phyloP scores from a whole-genome alignment of 2,888 invertebrate genomes.

The Proisotoma minuta region DNA sequence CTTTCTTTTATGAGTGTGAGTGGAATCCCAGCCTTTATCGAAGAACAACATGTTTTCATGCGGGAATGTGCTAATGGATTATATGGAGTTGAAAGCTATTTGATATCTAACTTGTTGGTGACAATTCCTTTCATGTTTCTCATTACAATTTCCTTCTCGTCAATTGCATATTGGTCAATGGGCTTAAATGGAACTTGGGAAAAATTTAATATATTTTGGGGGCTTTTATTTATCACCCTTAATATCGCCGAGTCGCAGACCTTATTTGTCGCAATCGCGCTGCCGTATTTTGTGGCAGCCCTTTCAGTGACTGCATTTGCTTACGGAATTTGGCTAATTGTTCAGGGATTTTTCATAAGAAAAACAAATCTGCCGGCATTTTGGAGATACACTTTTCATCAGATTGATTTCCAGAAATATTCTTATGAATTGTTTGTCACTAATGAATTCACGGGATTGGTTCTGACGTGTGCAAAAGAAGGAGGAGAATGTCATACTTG shows the following conservation, averaged over 20 bases:
- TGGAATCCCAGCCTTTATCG: conserved; percentile 5
- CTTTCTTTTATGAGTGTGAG: conserved; percentile 7
- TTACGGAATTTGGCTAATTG: conserved; percentile 3
- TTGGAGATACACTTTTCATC: conserved; percentile 10
- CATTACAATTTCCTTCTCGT: conserved; percentile 1
- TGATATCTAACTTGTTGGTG: conserved; percentile 2
- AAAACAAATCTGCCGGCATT: conserved; percentile 6
- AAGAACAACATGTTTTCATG: conserved; percentile 10
- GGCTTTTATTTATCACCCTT: not conserved
- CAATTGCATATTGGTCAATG: conserved; percentile 1
- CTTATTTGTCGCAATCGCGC: not conserved
- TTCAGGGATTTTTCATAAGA: conserved; percentile 9
- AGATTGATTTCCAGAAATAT: conserved; percentile 10
- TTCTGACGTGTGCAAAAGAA: not conserved
- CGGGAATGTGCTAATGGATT: conserved; percentile 1
- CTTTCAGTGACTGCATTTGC: conserved; percentile 2
- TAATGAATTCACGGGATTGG: conserved; percentile 5
- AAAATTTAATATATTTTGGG: conserved; percentile 1
- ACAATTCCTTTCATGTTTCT: conserved; percentile 3
- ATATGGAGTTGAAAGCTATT: not conserved
- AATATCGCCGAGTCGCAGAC: conserved; percentile 7
- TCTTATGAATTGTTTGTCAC: conserved; percentile 1
- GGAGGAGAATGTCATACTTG: not conserved
- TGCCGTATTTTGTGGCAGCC: conserved; percentile 4
- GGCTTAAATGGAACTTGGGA: not conserved